Conservation (phyloP, 2,797 vertebrate species). For the Momotus momota region DNA sequence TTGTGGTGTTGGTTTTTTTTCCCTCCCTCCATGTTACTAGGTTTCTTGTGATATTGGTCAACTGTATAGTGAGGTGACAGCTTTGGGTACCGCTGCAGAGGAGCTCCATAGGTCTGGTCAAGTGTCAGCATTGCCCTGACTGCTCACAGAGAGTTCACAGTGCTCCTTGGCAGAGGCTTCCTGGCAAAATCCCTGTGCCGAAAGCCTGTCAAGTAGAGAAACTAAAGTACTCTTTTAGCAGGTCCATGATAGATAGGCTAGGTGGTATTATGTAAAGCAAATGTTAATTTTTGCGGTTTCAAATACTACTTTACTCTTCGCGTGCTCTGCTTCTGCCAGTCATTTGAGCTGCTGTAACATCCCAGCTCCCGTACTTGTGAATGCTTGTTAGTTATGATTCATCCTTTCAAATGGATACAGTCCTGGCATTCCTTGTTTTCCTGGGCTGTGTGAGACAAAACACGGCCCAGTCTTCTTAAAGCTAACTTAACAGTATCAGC, state of each 20-base stretch:
- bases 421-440: neutral
- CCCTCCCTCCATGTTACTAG: neutral
- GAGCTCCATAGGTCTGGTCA: neutral
- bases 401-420: neutral
- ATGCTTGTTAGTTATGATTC: conserved; percentile 21
- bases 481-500: neutral
- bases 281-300: neutral
- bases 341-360: neutral
- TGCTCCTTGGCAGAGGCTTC: neutral
- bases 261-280: neutral
- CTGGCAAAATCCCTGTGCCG: neutral
- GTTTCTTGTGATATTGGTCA: neutral
- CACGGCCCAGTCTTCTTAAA: neutral
- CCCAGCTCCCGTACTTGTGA: neutral
- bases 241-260: neutral
- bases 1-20: neutral
- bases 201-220: neutral
- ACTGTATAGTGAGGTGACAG: neutral
- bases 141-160: neutral
- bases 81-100: neutral
- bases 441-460: neutral
- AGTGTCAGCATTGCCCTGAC: neutral
- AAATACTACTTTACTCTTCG: neutral
- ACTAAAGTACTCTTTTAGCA: neutral
- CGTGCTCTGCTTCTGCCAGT: neutral